A percentile compares a stretch with the other conserved stretches of the same genome.
phyloP scores from a whole-genome alignment of 2,797 vertebrate species.

The Hybognathus amarus region DNA sequence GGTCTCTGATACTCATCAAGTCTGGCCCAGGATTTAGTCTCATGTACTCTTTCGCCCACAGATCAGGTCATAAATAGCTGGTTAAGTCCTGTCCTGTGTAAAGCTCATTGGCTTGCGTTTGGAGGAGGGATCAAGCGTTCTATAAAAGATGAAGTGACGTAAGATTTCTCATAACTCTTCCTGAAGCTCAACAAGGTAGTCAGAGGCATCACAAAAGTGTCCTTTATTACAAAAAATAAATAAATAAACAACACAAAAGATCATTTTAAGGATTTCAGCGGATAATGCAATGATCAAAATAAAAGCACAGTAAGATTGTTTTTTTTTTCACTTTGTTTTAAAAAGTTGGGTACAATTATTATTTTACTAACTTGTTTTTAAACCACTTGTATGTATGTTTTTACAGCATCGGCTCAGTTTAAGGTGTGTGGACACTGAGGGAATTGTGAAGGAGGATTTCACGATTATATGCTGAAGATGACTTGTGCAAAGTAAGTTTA shows the following conservation, averaged over 20 bases:
- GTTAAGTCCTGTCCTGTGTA: conserved; percentile 9
- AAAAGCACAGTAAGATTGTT: conserved; percentile 4
- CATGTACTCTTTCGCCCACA: not conserved
- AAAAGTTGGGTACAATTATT: not conserved
- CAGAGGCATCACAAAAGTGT: not conserved
- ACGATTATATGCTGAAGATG: conserved; percentile 13
- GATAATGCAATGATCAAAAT: not conserved
- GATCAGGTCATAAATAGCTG: conserved; percentile 17
- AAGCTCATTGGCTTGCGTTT: conserved; percentile 37
- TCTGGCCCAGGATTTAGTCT: not conserved
- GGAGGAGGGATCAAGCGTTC: conserved; percentile 27
- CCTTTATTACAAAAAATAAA: not conserved
- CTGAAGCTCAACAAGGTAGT: not conserved
- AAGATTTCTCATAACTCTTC: not conserved
- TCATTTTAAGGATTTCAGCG: not conserved
- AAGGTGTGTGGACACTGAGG: not conserved
- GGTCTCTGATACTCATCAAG: not conserved
- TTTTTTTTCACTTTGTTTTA: not conserved
- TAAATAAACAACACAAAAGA: not conserved
- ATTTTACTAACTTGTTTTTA: not conserved
- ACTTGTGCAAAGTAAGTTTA: conserved; percentile 47
- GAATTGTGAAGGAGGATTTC: not conserved
- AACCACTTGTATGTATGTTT: not conserved
- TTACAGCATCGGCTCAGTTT: conserved; percentile 5
- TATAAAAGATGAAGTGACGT: conserved; percentile 21